These are phyloP conservation scores for Laspeyria flexula DNA, from an alignment of 2,888 invertebrate species.

Conservation along the genomic window DNA sequence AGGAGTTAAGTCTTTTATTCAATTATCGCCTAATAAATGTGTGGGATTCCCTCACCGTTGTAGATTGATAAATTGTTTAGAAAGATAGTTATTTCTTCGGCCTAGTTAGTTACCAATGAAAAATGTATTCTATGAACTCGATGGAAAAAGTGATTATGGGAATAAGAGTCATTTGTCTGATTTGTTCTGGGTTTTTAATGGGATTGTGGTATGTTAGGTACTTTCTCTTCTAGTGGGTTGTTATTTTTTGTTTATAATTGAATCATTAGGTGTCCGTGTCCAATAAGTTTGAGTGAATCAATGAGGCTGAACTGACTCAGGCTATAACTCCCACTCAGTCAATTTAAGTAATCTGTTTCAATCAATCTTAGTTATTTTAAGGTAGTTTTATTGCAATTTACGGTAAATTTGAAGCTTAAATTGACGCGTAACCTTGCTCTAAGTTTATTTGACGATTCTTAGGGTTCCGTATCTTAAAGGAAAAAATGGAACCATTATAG, in stretches of 20 bases:
- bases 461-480: too few species aligned
- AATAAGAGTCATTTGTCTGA: conserved; percentile 23
- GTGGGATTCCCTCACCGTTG: conserved; percentile 37
- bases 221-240: conserved; percentile 33
- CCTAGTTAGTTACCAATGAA: conserved; percentile 22
- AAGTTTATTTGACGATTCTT: too few species aligned
- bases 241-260: conserved; percentile 19
- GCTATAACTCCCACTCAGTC: background rate
- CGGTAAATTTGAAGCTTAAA: too few species aligned
- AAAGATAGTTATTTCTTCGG: conserved; percentile 22
- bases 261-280: background rate
- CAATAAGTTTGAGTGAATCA: background rate
- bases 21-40: conserved; percentile 9
- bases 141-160: conserved; percentile 28
- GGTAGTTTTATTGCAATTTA: background rate
- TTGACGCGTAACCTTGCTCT: too few species aligned
- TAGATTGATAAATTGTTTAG: conserved; percentile 35
- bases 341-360: background rate
- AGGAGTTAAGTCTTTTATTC: conserved; percentile 6
- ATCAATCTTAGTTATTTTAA: background rate
- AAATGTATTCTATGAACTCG: conserved; percentile 17
- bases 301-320: background rate
- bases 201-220: conserved; percentile 15
- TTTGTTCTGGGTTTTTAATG: conserved; percentile 16
- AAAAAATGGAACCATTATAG: too few species aligned